A percentile compares a stretch with the other conserved stretches of the same genome.
Evolutionary conservation across 2,113 vertebrate species (phyloP).

Genomic region (Pipra filicauda): DNA sequence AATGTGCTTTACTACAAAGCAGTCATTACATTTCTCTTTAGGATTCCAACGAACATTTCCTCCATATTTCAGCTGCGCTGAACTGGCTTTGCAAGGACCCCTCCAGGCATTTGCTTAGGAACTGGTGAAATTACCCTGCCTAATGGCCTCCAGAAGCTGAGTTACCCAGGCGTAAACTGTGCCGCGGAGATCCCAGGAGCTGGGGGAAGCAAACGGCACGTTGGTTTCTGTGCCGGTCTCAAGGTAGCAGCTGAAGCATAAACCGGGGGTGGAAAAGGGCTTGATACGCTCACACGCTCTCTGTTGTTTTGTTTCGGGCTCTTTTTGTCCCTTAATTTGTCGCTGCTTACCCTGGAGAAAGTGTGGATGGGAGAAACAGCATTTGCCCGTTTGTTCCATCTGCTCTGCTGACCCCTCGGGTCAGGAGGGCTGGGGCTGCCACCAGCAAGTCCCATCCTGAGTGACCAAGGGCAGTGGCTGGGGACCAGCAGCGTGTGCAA

Average conservation of each 20-base stretch:
- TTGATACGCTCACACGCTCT: neutral
- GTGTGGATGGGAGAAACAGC: neutral
- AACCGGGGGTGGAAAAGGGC: neutral
- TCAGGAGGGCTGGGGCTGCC: neutral
- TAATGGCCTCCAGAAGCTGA: conserved; percentile 58
- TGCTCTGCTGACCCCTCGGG: neutral
- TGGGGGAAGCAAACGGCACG: neutral
- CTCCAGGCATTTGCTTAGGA: conserved; percentile 55
- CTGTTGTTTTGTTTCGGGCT: neutral
- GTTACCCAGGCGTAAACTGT: conserved; percentile 23
- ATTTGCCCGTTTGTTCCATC: neutral
- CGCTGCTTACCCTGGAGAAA: neutral
- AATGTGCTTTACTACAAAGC: conserved; percentile 31
- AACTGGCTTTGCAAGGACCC: conserved; percentile 44
- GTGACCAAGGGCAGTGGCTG: neutral
- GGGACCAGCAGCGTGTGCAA: neutral
- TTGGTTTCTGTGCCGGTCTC: conserved; percentile 22
- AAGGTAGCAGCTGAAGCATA: conserved; percentile 40
- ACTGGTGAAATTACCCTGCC: conserved; percentile 58
- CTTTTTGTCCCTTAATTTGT: neutral
- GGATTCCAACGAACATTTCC: neutral
- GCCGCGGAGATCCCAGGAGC: conserved; percentile 32
- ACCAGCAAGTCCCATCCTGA: neutral
- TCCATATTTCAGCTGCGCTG: conserved; percentile 35
- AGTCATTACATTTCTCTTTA: conserved; percentile 42